Evolutionary conservation across 1,140 invertebrate species (phyloP), one percentile per base, ranked within the genome.

Genomic region (Pseudomyrmex concolor): DNA sequence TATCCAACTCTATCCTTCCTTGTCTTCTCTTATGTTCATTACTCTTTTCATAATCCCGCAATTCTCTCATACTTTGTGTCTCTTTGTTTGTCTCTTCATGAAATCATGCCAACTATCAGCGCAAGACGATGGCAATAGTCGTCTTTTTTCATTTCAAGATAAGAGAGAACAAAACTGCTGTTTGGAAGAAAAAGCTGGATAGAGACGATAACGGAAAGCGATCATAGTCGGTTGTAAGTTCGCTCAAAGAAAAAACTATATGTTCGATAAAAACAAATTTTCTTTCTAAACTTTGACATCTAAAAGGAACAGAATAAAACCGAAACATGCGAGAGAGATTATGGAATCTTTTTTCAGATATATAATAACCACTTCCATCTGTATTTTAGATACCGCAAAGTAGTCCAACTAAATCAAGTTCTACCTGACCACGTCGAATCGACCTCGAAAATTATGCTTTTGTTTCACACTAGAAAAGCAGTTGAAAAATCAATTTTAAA

Each of bases 71-170:
- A 80, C 76, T 80, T 70, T 80, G 63, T 67, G 84, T 22, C 70
- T 83, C 70, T 67, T 73, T 83, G 82, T 83, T 72, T 19, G n/a
- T n/a, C 34, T 67, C 51, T 55, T 72, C 48, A 55, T 43, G n/a
- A 22, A 64, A 34, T 45, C 43, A 12, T 68, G 55, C 22, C 55
- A 34, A n/a, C 59, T 51, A 60, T 64, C 64, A 55, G 63, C 25
- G 5, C 17, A 70, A 71, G 59, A 60, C 74, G 60, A 55, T 84
- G 68, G 84, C 73, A 62, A 57, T 57, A 10, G 17, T 8, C 54
- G 12, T 70, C 77, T 76, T 70, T 34, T 76, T 64, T 51, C 86
- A 89, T 86, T 88, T 71, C 15, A 34, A 84, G 74, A 89, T 81
- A 89, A 84, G 82, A 76, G 86, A 55, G 43, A 60, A 63, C 50